Conservation (phyloP, 2,888 invertebrate genomes). For the Aspidiotus rigidus region DNA sequence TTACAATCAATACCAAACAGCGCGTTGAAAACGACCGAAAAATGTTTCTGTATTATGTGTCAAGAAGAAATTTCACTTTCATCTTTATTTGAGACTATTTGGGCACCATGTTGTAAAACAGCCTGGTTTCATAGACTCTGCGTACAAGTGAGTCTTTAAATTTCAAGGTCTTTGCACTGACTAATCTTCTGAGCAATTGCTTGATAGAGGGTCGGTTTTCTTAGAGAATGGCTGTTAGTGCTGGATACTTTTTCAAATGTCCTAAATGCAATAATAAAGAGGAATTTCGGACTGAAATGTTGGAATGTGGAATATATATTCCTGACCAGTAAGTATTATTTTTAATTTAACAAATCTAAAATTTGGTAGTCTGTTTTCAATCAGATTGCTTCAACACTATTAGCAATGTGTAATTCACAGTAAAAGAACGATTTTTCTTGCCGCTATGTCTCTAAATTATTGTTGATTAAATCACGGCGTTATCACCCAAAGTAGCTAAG, state of each 20-base stretch:
- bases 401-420: no score
- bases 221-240: slow-evolving; percentile 53
- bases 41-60: slow-evolving; percentile 57
- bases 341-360: not conserved
- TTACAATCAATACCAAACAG: slow-evolving; percentile 46
- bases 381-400: not conserved
- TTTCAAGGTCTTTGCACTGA: no score
- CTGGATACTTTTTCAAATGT: slow-evolving; percentile 77
- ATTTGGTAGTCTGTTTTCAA: not conserved
- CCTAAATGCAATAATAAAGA: slow-evolving; percentile 68
- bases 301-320: slow-evolving; percentile 62
- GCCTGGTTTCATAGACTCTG: slow-evolving; percentile 69
- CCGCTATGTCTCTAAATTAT: not conserved
- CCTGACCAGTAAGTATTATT: slow-evolving; percentile 44
- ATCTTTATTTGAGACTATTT: slow-evolving; percentile 48
- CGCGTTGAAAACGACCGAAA: slow-evolving; percentile 40
- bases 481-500: not conserved
- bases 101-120: slow-evolving; percentile 67
- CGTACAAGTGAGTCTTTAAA: slow-evolving; percentile 48
- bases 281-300: slow-evolving; percentile 53
- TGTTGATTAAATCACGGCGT: not conserved
- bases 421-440: no score
- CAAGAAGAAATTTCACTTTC: slow-evolving; percentile 50
- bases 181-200: not conserved
- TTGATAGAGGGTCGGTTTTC: not conserved